phyloP scores from a whole-genome alignment of 2,113 vertebrate genomes.

The Ptychochromis oligacanthus region DNA sequence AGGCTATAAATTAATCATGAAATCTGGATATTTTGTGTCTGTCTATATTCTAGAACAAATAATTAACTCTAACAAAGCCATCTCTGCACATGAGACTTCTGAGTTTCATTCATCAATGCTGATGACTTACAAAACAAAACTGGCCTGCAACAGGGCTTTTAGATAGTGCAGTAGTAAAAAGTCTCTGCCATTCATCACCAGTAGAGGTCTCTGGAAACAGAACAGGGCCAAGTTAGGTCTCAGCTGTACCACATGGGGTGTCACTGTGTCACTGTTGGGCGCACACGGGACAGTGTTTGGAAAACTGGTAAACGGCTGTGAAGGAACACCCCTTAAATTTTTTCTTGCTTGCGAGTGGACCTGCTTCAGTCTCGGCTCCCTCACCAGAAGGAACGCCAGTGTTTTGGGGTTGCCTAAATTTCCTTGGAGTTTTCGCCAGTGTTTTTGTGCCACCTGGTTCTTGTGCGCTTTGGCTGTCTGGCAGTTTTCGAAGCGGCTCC shows the following conservation, averaged over 20 bases:
- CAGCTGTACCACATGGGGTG: slow-evolving; percentile 49
- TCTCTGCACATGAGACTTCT: not conserved
- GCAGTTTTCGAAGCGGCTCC: slow-evolving; percentile 26
- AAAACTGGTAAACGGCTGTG: slow-evolving; percentile 46
- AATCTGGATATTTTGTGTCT: not conserved
- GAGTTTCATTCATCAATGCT: not conserved
- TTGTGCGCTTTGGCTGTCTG: not conserved
- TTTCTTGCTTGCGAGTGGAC: not conserved
- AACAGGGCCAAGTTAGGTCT: slow-evolving; percentile 40
- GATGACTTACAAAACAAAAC: not conserved
- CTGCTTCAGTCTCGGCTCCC: not conserved
- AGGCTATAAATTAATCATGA: not conserved
- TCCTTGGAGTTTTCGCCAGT: slow-evolving; percentile 20
- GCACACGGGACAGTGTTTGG: slow-evolving; percentile 20
- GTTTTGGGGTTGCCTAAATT: slow-evolving; percentile 17
- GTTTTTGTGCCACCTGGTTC: slow-evolving; percentile 45
- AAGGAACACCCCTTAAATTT: not conserved
- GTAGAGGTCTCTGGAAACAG: slow-evolving; percentile 65
- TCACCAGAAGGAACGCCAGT: slow-evolving; percentile 9
- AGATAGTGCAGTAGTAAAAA: not conserved
- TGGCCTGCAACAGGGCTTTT: not conserved
- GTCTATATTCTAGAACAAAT: too few species aligned
- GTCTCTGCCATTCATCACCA: slow-evolving; percentile 34
- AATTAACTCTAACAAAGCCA: not conserved
- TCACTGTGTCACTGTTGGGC: slow-evolving; percentile 41